Evolutionary conservation across 1,140 invertebrate species (phyloP).

Genomic region (Matsumurasca onukii): DNA sequence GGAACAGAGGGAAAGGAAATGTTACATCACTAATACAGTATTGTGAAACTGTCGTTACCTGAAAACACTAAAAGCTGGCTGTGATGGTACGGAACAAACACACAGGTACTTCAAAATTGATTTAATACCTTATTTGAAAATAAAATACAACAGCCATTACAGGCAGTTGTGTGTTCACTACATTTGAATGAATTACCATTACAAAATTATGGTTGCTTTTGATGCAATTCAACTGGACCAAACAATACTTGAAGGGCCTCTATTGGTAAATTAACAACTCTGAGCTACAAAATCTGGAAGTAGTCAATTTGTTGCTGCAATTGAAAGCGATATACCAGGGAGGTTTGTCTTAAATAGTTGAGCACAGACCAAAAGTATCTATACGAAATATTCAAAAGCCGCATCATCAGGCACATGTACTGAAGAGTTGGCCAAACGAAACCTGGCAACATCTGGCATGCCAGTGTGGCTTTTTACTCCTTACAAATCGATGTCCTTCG

Average conservation of each 20-base stretch:
- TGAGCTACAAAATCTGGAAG: conserved; percentile 37
- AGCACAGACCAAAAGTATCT: conserved; percentile 45
- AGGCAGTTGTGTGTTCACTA: conserved; percentile 43
- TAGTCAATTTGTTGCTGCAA: conserved; percentile 37
- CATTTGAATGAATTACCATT: conserved; percentile 43
- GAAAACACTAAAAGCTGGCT: conserved; percentile 11
- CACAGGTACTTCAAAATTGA: conserved; percentile 13
- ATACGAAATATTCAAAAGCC: conserved; percentile 38
- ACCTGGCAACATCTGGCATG: conserved; percentile 36
- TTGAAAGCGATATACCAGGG: conserved; percentile 30
- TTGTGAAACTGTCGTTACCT: background rate
- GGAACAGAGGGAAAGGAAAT: too few relatives aligned
- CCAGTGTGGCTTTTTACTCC: conserved; percentile 39
- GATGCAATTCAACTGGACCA: conserved; percentile 41
- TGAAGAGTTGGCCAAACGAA: conserved; percentile 32
- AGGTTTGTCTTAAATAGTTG: conserved; percentile 36
- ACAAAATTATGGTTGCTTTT: conserved; percentile 42
- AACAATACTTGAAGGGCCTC: conserved; percentile 37
- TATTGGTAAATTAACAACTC: conserved; percentile 39
- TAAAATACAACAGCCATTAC: conserved; percentile 36
- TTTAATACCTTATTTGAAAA: conserved; percentile 27
- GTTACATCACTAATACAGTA: background rate
- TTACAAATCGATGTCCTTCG: conserved; percentile 37
- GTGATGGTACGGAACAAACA: conserved; percentile 26
- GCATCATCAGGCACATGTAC: conserved; percentile 34